Evolutionary conservation across 2,888 invertebrate genomes (phyloP).

Genomic region (Troilus luridus): DNA sequence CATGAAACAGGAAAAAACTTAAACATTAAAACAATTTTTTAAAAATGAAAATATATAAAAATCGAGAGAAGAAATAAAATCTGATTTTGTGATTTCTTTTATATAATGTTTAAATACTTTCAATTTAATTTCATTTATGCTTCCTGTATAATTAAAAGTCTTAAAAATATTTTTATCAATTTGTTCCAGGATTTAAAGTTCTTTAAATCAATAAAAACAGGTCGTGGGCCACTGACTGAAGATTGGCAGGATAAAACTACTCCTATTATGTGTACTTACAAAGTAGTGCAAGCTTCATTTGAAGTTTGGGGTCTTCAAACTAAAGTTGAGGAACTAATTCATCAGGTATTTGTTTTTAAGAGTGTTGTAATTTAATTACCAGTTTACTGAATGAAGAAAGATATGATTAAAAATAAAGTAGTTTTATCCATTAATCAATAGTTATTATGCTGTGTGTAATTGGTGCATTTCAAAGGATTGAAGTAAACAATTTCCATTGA

Average conservation of each 20-base stretch:
- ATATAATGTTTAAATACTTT: background rate
- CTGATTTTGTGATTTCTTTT: too few relatives aligned
- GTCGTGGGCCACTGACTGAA: constrained; percentile 86
- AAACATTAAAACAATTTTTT: too few relatives aligned
- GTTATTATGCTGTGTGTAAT: too few relatives aligned
- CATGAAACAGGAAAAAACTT: too few relatives aligned
- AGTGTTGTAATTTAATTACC: background rate
- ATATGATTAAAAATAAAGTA: too few relatives aligned
- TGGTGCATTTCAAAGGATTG: too few relatives aligned
- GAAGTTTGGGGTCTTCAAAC: constrained; percentile 95
- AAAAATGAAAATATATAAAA: too few relatives aligned
- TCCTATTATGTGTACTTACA: constrained; percentile 96
- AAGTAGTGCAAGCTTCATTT: constrained; percentile 87
- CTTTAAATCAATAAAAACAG: constrained; percentile 86
- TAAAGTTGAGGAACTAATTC: constrained; percentile 89
- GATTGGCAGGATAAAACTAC: constrained; percentile 83
- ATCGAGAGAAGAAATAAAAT: too few relatives aligned
- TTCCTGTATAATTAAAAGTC: constrained; percentile 7
- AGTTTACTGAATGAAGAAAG: background rate
- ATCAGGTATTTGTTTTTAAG: constrained; percentile 74
- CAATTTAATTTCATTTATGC: background rate
- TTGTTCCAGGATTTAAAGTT: constrained; percentile 79
- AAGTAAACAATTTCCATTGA: too few relatives aligned
- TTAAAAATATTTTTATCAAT: background rate
- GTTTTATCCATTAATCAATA: too few relatives aligned